Evolutionary conservation across 1,140 invertebrate species (phyloP).

Genomic region (Eurytemora carolleeae): DNA sequence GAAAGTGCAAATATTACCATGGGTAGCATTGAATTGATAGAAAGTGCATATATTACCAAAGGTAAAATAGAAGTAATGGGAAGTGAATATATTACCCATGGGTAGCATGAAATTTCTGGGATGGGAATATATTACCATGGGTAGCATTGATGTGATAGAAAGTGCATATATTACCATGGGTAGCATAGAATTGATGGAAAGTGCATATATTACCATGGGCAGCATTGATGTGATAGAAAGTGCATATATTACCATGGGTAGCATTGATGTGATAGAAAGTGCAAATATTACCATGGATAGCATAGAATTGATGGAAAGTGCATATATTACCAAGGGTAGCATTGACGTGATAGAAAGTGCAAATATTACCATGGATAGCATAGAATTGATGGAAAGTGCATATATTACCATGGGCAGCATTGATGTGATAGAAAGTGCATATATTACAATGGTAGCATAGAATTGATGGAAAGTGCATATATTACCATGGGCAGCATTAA

Average conservation of each 20-base stretch:
- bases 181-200: no score
- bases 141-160: slow-evolving; percentile 56
- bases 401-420: not conserved
- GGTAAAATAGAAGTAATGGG: no score
- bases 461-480: not conserved
- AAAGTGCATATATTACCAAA: slow-evolving; percentile 29
- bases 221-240: no score
- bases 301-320: no score
- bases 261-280: slow-evolving; percentile 52
- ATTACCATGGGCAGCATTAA: not conserved
- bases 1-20: slow-evolving; percentile 28
- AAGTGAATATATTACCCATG: no score
- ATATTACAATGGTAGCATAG: no score
- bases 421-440: no score
- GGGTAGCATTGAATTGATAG: slow-evolving; percentile 58
- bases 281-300: slow-evolving; percentile 31
- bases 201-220: no score
- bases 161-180: slow-evolving; percentile 28
- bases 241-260: slow-evolving; percentile 40
- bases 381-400: slow-evolving; percentile 50
- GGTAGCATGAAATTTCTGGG: no score
- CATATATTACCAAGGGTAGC: no score
- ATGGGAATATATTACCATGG: slow-evolving; percentile 32
- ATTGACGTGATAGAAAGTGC: no score
- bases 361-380: slow-evolving; percentile 45